Percentiles rank a stretch among this genome's conserved stretches.
These are phyloP conservation scores for Monopis laevigella DNA, from an alignment of 2,888 invertebrate genomes.

Conservation along the genomic window DNA sequence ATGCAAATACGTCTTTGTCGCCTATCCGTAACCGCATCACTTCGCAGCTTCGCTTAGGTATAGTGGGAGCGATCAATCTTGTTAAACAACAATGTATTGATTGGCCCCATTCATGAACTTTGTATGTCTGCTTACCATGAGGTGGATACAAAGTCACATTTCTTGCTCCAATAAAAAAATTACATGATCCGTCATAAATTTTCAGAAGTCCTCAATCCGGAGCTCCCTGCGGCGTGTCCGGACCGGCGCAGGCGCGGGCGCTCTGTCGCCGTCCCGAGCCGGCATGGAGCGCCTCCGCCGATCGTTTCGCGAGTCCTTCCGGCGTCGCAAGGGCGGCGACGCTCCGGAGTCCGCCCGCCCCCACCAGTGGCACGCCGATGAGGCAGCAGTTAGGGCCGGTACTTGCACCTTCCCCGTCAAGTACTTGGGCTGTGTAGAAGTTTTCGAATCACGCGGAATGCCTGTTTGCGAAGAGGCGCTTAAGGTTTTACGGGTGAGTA, in stretches of 20 bases:
- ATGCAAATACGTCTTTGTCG: no score
- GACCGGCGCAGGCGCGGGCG: constrained; percentile 37
- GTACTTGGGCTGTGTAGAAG: constrained; percentile 99
- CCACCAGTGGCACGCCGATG: constrained; percentile 98
- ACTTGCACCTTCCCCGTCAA: constrained; percentile 98
- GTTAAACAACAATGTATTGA: no score
- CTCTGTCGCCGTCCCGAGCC: constrained; percentile 61
- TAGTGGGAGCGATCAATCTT: no score
- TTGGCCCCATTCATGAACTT: no score
- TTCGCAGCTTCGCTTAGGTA: no score
- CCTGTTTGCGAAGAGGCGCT: constrained; percentile 99
- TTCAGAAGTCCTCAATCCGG: constrained; percentile 60
- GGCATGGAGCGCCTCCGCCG: constrained; percentile 88
- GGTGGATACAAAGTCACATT: no score
- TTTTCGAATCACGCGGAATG: constrained; percentile 99
- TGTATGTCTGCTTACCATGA: no score
- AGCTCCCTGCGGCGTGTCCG: constrained; percentile 56
- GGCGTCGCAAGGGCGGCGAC: constrained; percentile 83
- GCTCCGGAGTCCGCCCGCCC: constrained; percentile 94
- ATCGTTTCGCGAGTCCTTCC: constrained; percentile 93
- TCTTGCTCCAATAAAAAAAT: no score
- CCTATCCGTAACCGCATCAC: no score
- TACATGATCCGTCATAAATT: no score
- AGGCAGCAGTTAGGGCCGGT: constrained; percentile 93
- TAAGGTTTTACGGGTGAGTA: constrained; percentile 91